Percentiles rank a stretch among this genome's conserved stretches.
Conservation (phyloP, 2,797 vertebrate species). For the Clarias laeviceps region DNA sequence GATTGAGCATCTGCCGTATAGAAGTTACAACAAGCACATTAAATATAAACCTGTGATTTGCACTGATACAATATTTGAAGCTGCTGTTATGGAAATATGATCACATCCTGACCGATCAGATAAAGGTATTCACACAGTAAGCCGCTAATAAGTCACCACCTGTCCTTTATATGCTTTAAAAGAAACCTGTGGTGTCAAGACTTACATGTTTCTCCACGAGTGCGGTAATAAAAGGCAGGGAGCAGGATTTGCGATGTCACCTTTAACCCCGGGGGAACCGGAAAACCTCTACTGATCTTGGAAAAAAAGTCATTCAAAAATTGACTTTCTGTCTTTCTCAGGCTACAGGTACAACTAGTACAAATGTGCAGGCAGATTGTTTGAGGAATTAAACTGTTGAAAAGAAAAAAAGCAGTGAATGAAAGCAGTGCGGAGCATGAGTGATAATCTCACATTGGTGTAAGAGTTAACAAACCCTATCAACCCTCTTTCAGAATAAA, state of each 20-base stretch:
- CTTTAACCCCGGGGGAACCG: not conserved
- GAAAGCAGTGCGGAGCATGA: not conserved
- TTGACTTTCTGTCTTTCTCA: conserved; percentile 19
- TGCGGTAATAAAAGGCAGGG: conserved; percentile 5
- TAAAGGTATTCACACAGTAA: not conserved
- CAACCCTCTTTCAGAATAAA: not conserved
- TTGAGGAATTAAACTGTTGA: too few species aligned
- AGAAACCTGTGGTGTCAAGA: not conserved
- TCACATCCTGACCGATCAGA: not conserved
- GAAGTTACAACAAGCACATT: not conserved
- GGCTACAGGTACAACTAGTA: not conserved
- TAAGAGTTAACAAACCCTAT: not conserved
- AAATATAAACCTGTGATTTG: not conserved
- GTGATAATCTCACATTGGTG: not conserved
- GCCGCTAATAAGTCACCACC: not conserved
- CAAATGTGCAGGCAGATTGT: not conserved
- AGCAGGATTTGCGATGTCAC: not conserved
- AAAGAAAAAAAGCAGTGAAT: too few species aligned
- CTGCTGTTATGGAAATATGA: not conserved
- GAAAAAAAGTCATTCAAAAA: not conserved
- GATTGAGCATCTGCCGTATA: not conserved
- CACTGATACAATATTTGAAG: not conserved
- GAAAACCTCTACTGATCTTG: not conserved
- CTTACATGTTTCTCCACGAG: not conserved
- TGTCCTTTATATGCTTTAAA: not conserved